Evolutionary conservation across 2,888 invertebrate genomes (phyloP).

Genomic region (Philhelius pedissequus): DNA sequence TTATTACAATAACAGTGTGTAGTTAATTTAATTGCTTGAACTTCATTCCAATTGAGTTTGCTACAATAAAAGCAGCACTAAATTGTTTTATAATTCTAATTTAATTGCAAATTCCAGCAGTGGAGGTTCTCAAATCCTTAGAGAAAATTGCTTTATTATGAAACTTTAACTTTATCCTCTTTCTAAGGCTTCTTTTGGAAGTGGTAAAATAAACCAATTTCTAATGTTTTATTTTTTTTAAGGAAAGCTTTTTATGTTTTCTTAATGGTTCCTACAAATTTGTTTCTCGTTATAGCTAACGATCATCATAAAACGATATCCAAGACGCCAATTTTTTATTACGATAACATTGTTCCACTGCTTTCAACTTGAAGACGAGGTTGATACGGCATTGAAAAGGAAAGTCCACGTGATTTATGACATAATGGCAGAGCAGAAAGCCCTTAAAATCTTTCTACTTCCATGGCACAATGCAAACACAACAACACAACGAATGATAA

Average conservation of each 20-base stretch:
- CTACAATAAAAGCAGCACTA: not conserved
- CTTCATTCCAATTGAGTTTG: not conserved
- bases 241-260: constrained; percentile 32
- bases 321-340: constrained; percentile 50
- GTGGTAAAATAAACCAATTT: constrained; percentile 14
- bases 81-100: not conserved
- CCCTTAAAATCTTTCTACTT: constrained; percentile 32
- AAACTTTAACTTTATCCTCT: constrained; percentile 10
- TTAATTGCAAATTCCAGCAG: not conserved
- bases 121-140: not conserved
- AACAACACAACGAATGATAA: not conserved
- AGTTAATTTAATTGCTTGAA: not conserved
- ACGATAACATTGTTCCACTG: not conserved
- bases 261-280: constrained; percentile 44
- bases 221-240: constrained; percentile 1
- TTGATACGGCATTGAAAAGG: not conserved
- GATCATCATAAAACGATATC: constrained; percentile 56
- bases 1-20: not conserved
- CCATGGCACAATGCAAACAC: not conserved
- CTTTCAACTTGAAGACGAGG: not conserved
- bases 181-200: not conserved
- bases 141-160: not conserved
- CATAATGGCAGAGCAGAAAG: constrained; percentile 34
- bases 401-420: constrained; percentile 44
- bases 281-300: constrained; percentile 53